phyloP scores from a whole-genome alignment of 2,888 invertebrate genomes.

The Leptura quadrifasciata region DNA sequence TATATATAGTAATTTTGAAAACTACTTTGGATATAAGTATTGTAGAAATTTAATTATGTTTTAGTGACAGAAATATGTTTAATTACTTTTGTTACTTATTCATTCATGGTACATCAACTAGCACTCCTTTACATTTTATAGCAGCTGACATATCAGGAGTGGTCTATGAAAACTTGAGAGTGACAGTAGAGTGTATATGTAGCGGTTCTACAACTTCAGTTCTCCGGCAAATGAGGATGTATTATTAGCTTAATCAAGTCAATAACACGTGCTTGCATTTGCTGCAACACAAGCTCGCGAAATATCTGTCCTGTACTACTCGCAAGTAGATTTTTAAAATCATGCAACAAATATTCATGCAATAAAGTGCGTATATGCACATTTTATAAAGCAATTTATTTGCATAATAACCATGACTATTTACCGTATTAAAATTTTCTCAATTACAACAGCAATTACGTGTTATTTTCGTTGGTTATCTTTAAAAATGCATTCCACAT shows the following conservation, averaged over 20 bases:
- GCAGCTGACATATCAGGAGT: too few species aligned
- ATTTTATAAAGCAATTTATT: background rate
- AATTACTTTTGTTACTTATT: too few species aligned
- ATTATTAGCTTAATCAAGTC: conserved; percentile 33
- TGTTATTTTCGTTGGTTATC: background rate
- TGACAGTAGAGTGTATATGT: too few species aligned
- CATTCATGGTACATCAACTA: too few species aligned
- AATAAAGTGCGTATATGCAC: too few species aligned
- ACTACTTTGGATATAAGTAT: too few species aligned
- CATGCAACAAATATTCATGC: too few species aligned
- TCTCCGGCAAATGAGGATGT: conserved; percentile 5
- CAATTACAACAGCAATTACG: background rate
- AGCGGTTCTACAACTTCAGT: background rate
- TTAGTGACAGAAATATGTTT: too few species aligned
- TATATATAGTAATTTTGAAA: too few species aligned
- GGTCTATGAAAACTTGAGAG: too few species aligned
- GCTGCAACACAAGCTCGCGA: background rate
- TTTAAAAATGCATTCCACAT: background rate
- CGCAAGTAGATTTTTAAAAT: background rate
- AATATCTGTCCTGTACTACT: background rate
- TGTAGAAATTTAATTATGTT: too few species aligned
- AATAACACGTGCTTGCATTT: conserved; percentile 21
- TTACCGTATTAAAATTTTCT: background rate
- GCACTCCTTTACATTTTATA: too few species aligned
- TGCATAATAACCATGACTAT: background rate